Percentiles rank a stretch among this genome's conserved stretches.
phyloP scores from a whole-genome alignment of 2,797 vertebrate species.

The Vespertilio murinus region DNA sequence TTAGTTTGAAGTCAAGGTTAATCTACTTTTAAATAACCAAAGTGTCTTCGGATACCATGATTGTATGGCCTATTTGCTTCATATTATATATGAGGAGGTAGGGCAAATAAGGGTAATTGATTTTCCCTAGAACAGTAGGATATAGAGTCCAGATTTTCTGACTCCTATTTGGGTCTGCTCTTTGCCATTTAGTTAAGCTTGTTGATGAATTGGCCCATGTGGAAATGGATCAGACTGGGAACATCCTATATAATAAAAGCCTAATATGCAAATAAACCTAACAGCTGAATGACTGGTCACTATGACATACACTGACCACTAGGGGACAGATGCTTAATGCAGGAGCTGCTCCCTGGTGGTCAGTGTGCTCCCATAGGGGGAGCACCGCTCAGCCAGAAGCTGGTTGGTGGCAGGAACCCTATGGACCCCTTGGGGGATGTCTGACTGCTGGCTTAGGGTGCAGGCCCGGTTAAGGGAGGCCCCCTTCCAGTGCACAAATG shows the following conservation, averaged over 20 bases:
- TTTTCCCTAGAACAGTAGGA: neutral
- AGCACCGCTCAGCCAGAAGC: no score
- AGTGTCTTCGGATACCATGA: neutral
- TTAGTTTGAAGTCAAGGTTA: neutral
- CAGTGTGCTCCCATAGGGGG: no score
- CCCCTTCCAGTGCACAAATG: no score
- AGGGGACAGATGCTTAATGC: no score
- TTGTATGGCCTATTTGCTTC: neutral
- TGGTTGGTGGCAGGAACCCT: no score
- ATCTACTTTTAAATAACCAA: neutral
- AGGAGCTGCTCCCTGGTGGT: no score
- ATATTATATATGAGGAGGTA: slow-evolving; percentile 7
- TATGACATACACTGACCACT: no score
- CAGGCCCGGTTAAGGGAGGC: no score
- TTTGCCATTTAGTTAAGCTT: neutral
- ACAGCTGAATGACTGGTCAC: no score
- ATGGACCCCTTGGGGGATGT: no score
- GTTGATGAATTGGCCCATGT: neutral
- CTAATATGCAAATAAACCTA: no score
- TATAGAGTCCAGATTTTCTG: neutral
- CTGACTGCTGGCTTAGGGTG: no score
- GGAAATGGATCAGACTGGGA: neutral
- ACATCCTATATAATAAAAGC: neutral
- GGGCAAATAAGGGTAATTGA: neutral
- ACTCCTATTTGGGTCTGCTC: neutral